Base-by-base conservation (phyloP, 2,888 invertebrate genomes). In the Xiphydria camelus region DNA sequence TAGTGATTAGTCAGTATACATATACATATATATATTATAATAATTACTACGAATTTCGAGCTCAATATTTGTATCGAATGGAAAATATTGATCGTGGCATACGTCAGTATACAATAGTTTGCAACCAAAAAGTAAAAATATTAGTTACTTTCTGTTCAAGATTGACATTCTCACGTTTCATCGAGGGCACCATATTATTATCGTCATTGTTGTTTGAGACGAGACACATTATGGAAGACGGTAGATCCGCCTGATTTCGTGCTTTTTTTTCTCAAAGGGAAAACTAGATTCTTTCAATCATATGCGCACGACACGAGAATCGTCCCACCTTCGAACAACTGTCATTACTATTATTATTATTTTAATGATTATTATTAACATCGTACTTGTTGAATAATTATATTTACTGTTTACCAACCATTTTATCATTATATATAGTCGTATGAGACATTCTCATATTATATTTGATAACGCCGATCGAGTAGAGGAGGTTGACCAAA, bases 341-440 rank as follows among this genome's bases (percentile, higher is more conserved):
- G 55, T 55, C 37, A 57, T 64, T 68, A 63, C 68, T 70, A 63
- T 61, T 66, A 60, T 64, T 61, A 63, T 61, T 61, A 64, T 58
- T n/a, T n/a, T n/a, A n/a, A n/a, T n/a, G n/a, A 63, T 61, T 66
- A 60, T 64, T 61, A 63, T 61, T 61, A 64, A 57, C 6, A 58
- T 66, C 62, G 57, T 64, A 61, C 58, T 70, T 68, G 70, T 71
- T 71, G 59, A 69, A 69, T 69, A 66, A 68, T 68, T 70, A 67
- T 71, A 70, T 65, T 63, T 66, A 65, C 64, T 66, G 63, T 71
- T 71, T 66, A 61, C 52, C 57, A 57, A 60, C 56, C 61, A 57
- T 47, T 49, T 51, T 62, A 55, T 55, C n/a, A n/a, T n/a, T n/a
- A n/a, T 55, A 60, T 59, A 57, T 62, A 66, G 62, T 64, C 60